A percentile compares a stretch with the other conserved stretches of the same genome.
These are phyloP conservation scores for Otis tarda DNA, from an alignment of 2,113 vertebrate genomes.

Conservation along the genomic window DNA sequence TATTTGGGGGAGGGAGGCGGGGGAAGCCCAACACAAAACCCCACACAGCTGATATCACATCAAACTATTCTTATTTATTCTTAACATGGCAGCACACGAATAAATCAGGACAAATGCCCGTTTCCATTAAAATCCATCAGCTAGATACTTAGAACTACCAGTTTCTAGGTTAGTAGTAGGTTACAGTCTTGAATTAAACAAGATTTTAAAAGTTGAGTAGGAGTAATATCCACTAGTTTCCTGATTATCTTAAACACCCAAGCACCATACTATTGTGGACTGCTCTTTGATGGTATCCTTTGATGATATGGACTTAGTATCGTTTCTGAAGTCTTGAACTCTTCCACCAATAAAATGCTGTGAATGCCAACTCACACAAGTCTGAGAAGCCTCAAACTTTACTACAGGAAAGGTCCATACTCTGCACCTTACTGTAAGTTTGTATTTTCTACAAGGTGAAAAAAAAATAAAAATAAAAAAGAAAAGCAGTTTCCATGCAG, in stretches of 20 bases:
- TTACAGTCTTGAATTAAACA: not conserved
- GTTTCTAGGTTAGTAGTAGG: not conserved
- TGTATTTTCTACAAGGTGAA: not conserved
- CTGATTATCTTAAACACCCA: not conserved
- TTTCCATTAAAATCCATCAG: not conserved
- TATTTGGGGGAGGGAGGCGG: not conserved
- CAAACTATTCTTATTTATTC: not conserved
- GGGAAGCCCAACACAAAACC: not conserved
- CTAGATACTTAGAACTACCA: not conserved
- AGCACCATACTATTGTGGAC: not conserved
- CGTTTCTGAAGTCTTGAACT: not conserved
- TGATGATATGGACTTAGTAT: not conserved
- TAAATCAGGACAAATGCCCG: not conserved
- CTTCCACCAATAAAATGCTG: not conserved
- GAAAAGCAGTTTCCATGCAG: not conserved
- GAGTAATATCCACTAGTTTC: not conserved
- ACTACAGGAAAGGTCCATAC: not conserved
- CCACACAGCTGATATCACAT: not conserved
- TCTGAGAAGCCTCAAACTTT: not conserved
- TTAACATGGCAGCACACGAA: not conserved
- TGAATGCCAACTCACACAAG: not conserved
- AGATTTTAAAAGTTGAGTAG: not conserved
- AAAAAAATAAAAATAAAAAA: not conserved
- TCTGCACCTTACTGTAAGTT: not conserved
- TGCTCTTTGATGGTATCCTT: not conserved